Evolutionary conservation across 2,113 vertebrate genomes (phyloP).

Genomic region (Sinocyclocheilus rhinocerous): DNA sequence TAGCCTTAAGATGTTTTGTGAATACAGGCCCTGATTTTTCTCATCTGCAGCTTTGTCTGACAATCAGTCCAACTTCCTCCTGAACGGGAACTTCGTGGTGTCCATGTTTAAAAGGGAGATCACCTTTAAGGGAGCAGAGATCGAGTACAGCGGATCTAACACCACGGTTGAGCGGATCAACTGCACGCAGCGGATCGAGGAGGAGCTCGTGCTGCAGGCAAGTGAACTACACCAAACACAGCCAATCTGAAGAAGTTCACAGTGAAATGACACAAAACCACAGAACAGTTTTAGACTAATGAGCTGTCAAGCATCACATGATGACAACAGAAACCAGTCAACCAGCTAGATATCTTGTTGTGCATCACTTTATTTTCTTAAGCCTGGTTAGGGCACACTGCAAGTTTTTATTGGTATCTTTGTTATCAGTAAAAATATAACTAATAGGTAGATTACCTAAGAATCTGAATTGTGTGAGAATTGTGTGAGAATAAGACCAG

Average conservation of each 20-base stretch:
- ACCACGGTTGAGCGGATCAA: slow-evolving; percentile 90
- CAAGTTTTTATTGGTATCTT: neutral
- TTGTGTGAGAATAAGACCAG: neutral
- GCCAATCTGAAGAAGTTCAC: neutral
- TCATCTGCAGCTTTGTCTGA: slow-evolving; percentile 87
- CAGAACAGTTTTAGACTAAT: neutral
- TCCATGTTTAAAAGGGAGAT: slow-evolving; percentile 96
- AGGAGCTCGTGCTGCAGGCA: slow-evolving; percentile 90
- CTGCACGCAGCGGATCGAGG: slow-evolving; percentile 88
- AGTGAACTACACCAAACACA: neutral
- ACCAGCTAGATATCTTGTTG: neutral
- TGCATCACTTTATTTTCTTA: neutral
- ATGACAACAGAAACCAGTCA: neutral
- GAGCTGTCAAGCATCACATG: neutral
- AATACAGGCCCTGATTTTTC: neutral
- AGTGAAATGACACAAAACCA: neutral
- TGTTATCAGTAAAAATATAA: neutral
- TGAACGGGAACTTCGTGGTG: slow-evolving; percentile 98
- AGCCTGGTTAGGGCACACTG: neutral
- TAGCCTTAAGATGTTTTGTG: too few relatives aligned
- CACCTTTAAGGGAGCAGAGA: slow-evolving; percentile 82
- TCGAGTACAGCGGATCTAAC: slow-evolving; percentile 96
- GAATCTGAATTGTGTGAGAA: neutral
- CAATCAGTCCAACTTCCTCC: slow-evolving; percentile 85
- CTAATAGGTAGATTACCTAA: neutral